Percentiles rank a stretch among this genome's conserved stretches.
These are phyloP conservation scores for Coelinius sp. DNA, from an alignment of 2,888 invertebrate species.

Conservation along the genomic window DNA sequence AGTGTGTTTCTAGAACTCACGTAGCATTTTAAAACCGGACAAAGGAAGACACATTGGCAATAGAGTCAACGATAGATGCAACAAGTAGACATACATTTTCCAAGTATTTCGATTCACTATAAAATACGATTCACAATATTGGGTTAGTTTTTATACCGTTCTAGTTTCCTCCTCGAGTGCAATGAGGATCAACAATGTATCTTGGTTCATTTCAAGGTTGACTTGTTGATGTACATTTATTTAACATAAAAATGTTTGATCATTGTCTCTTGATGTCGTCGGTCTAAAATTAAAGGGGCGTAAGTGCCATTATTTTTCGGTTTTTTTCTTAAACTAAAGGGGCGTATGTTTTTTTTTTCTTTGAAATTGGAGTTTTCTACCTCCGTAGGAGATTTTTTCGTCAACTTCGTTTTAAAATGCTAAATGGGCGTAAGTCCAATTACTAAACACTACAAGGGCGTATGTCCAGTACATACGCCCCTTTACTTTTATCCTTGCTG, in stretches of 20 bases:
- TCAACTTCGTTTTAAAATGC: too few relatives aligned
- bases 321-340: too few relatives aligned
- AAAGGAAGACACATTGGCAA: constrained; percentile 30
- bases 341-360: too few relatives aligned
- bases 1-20: constrained; percentile 66
- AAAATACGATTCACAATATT: constrained; percentile 57
- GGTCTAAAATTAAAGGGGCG: too few relatives aligned
- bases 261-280: too few relatives aligned
- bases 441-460: too few relatives aligned
- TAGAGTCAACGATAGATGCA: constrained; percentile 14
- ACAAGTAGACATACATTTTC: constrained; percentile 48
- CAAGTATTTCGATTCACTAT: constrained; percentile 49
- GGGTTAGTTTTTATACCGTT: constrained; percentile 63
- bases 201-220: constrained; percentile 5
- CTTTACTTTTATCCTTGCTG: too few relatives aligned
- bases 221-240: neutral
- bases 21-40: constrained; percentile 51
- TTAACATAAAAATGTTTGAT: neutral
- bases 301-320: too few relatives aligned
- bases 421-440: too few relatives aligned
- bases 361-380: too few relatives aligned
- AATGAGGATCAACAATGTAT: constrained; percentile 52
- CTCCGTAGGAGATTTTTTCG: too few relatives aligned
- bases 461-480: too few relatives aligned
- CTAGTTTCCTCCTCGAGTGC: constrained; percentile 63